phyloP scores from a whole-genome alignment of 2,113 vertebrate genomes.

The Myrmophylax atrothorax region DNA sequence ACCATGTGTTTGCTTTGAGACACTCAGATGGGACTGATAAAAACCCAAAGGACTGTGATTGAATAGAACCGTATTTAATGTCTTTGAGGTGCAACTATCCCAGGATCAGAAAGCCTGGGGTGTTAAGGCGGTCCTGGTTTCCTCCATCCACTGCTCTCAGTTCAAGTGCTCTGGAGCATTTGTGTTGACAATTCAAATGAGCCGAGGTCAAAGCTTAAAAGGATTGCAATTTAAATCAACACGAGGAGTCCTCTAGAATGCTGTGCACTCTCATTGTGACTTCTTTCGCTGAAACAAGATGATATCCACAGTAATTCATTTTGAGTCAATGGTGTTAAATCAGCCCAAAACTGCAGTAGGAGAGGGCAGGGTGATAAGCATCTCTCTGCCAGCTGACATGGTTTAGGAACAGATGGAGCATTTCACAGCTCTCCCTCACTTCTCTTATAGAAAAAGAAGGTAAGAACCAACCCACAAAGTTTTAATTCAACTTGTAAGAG shows the following conservation, averaged over 20 bases:
- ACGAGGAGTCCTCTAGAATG: not conserved
- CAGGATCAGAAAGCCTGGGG: not conserved
- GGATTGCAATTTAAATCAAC: not conserved
- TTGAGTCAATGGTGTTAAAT: constrained; percentile 32
- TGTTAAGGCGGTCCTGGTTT: not conserved
- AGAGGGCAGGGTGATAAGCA: constrained; percentile 52
- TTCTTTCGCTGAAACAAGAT: not conserved
- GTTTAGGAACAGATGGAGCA: constrained; percentile 48
- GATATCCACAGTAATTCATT: not conserved
- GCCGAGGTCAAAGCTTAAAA: not conserved
- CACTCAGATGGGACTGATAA: not conserved
- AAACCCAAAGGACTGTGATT: not conserved
- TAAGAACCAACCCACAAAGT: constrained; percentile 46
- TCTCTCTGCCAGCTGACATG: constrained; percentile 38
- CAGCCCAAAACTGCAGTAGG: constrained; percentile 19
- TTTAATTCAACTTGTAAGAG: constrained; percentile 39
- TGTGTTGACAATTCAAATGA: not conserved
- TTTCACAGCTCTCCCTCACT: constrained; percentile 55
- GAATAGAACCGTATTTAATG: not conserved
- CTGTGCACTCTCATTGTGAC: not conserved
- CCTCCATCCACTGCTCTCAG: not conserved
- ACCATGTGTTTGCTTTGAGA: not conserved
- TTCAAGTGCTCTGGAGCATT: not conserved
- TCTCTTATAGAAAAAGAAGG: constrained; percentile 43
- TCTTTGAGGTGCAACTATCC: not conserved